Percentiles rank a stretch among this genome's conserved stretches.
Conservation (phyloP, 2,113 vertebrate genomes). For the Sarotherodon lohbergeri region DNA sequence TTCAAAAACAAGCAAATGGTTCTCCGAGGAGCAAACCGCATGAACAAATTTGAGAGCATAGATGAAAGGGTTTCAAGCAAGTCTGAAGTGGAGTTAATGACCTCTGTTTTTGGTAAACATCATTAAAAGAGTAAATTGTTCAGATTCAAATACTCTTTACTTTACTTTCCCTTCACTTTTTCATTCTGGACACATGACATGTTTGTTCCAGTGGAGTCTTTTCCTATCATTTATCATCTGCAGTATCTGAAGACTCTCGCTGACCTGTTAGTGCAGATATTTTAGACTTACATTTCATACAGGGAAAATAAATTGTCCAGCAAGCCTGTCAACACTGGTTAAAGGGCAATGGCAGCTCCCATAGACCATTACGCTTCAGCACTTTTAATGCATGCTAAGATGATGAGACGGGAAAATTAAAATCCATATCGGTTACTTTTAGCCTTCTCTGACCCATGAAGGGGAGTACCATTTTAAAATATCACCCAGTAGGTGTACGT, state of each 20-base stretch:
- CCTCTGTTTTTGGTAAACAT: conserved; percentile 16
- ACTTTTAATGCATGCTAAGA: conserved; percentile 54
- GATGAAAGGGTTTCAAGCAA: neutral
- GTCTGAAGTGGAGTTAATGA: conserved; percentile 9
- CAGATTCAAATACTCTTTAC: conserved; percentile 4
- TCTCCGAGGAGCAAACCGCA: neutral
- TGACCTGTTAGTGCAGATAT: conserved; percentile 22
- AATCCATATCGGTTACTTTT: conserved; percentile 58
- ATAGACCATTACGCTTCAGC: conserved; percentile 38
- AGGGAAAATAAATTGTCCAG: conserved; percentile 44
- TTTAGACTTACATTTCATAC: conserved; percentile 6
- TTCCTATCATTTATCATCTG: conserved; percentile 6
- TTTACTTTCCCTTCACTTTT: conserved; percentile 24
- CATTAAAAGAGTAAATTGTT: conserved; percentile 15
- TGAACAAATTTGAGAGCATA: conserved; percentile 1
- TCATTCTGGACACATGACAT: conserved; percentile 8
- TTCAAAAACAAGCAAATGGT: neutral
- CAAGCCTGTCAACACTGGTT: conserved; percentile 17
- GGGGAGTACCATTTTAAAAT: conserved; percentile 28
- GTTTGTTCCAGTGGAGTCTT: neutral
- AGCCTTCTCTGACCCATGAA: conserved; percentile 32
- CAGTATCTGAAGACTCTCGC: neutral
- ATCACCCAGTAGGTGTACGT: conserved; percentile 15
- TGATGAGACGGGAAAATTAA: conserved; percentile 43
- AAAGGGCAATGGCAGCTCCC: conserved; percentile 46